Evolutionary conservation across 1,140 invertebrate species (phyloP).

Genomic region (Eumeta japonica): DNA sequence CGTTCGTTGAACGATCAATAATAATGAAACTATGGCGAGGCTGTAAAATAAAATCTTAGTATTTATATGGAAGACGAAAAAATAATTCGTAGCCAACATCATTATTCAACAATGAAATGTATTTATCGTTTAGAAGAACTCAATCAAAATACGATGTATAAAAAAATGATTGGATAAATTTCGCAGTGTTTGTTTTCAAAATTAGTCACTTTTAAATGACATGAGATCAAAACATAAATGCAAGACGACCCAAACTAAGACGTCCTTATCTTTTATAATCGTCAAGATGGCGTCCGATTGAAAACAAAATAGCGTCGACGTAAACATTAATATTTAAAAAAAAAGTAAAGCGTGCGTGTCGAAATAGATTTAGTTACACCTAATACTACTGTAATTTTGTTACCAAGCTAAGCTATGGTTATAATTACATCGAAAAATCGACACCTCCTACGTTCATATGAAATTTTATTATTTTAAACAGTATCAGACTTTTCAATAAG

Average conservation of each 20-base stretch:
- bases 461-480: too few species aligned
- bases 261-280: neutral
- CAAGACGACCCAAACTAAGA: too few species aligned
- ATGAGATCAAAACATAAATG: neutral
- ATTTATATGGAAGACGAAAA: slow-evolving; percentile 48
- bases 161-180: neutral
- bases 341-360: too few species aligned
- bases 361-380: neutral
- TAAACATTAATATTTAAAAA: neutral
- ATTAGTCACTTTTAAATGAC: neutral
- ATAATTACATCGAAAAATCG: slow-evolving; percentile 24
- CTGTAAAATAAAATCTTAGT: too few species aligned
- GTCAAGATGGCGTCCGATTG: neutral
- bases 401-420: slow-evolving; percentile 33
- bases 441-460: too few species aligned
- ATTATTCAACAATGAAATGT: neutral
- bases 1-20: neutral
- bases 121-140: neutral
- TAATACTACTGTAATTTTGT: neutral
- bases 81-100: slow-evolving; percentile 56
- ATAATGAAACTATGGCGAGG: neutral
- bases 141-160: neutral
- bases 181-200: neutral
- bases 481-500: too few species aligned
- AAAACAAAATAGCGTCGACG: neutral